Base-by-base conservation (phyloP, 1,140 invertebrate genomes). In the Charaxes varanes region DNA sequence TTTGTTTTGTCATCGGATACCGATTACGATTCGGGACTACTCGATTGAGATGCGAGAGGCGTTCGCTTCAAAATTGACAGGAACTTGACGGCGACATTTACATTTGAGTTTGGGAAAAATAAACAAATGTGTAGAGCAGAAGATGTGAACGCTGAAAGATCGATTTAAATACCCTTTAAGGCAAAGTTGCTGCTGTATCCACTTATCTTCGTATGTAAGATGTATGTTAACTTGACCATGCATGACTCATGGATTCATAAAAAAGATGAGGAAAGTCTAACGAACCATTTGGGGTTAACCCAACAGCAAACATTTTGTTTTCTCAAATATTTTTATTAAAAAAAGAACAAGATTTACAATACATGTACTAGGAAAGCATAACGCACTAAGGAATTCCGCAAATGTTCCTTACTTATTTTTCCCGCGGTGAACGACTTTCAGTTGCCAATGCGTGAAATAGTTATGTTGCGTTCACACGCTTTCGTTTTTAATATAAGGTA, bases 1-100 rank as follows among this genome's bases (percentile, higher is more conserved):
- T 63, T 55, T 50, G 52, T 53, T 53, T 45, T 53, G 49, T 53
- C 53, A 42, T 45, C 28, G 41, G 41, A 51, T 49, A 45, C 36
- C 43, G 48, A 51, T 51, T 51, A 31, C 23, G 22, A 43, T 51
- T 55, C 34, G 45, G 42, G 49, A 52, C 45, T 32, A 40, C 32
- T 46, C 51, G 47, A 48, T 45, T 41, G 34, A 10, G 18, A 58
- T 46, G 43, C 24, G 21, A 31, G 8, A 7, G 14, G 19, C n/a
- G 32, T 32, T 32, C 28, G 22, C 18, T 42, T 26, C 17, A 6
- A 28, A 19, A 28, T 35, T 24, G 26, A 36, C 10, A 36, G 33
- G 41, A 44, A 31, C 27, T 36, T 6, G 27, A 15, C 1, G 5
- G 7, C 4, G 2, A 6, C 11, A 26, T n/a, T n/a, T n/a, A n/a